These are phyloP conservation scores for Ramazzottius varieornatus DNA, from an alignment of 2,888 invertebrate genomes.

Conservation along the genomic window DNA sequence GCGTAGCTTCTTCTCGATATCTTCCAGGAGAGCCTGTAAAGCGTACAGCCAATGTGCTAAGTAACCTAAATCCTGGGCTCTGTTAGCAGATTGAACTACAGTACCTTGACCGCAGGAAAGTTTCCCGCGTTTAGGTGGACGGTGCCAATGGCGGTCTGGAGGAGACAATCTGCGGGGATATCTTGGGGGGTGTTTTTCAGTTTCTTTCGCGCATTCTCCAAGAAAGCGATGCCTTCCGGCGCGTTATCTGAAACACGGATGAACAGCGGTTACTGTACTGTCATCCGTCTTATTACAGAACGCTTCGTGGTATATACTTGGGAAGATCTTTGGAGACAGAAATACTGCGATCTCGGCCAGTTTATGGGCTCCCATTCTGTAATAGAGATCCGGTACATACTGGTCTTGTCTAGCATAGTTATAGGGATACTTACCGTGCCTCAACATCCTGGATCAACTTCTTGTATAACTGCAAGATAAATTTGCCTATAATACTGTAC, in stretches of 20 bases:
- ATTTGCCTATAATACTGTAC: background rate
- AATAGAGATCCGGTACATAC: background rate
- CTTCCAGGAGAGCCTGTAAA: conserved; percentile 46
- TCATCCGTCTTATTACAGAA: background rate
- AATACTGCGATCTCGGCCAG: conserved; percentile 47
- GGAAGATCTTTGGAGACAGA: conserved; percentile 17
- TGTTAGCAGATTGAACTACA: background rate
- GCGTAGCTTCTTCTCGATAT: conserved; percentile 54
- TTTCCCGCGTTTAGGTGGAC: background rate
- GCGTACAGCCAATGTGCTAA: background rate
- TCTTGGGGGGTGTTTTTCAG: background rate
- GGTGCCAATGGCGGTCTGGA: background rate
- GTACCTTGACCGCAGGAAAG: background rate
- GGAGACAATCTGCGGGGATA: background rate
- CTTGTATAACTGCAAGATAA: conserved; percentile 38
- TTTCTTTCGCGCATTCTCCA: background rate
- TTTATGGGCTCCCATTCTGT: conserved; percentile 70
- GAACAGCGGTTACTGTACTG: background rate
- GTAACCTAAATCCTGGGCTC: background rate
- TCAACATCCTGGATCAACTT: conserved; percentile 78
- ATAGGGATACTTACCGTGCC: conserved; percentile 46
- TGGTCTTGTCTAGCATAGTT: background rate
- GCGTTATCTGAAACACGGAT: background rate
- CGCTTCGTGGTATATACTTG: background rate
- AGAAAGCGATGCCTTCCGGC: background rate